Evolutionary conservation across 1,140 invertebrate genomes (phyloP), one percentile per base, ranked within the genome.

Genomic region (Temnothorax nylanderi): DNA sequence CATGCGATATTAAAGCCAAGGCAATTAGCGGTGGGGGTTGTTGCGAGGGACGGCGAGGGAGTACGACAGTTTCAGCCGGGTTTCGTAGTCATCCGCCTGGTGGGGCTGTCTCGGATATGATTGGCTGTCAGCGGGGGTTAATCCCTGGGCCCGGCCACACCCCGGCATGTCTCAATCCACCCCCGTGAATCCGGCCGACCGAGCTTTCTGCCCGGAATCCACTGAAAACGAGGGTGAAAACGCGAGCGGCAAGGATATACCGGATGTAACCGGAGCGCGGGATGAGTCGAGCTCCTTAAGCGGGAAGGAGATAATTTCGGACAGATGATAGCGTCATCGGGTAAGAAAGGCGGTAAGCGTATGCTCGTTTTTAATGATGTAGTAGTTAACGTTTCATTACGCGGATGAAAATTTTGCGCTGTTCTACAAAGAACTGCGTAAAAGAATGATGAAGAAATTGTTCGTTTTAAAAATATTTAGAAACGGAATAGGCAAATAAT

Each of bases 101-200:
- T 92, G 92, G 92, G 92, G 92, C 26, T 80, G 67, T 85, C 89
- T 72, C 62, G 86, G 58, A 89, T 93, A 93, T 93, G 92, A 93
- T 93, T 93, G 92, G 92, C 86, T 91, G 91, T 93, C 92, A 87
- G 86, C 44, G 13, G 62, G 72, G 89, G 87, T 92, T 93, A 90
- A 92, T 93, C 92, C 92, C 89, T 58, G 84, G 89, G 58, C 13
- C 60, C 72, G 88, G 91, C 92, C 91, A 93, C 92, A 91, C 92
- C 92, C 92, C 76, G 71, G 56, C 86, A 89, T 86, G 88, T 92
- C 92, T 93, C 92, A 92, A 92, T 93, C 92, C 92, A 93, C 89
- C 91, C 89, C 88, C 74, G 84, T 72, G 91, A 71, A 75, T 91
- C 80, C 64, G 51, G 34, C 72, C 80, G 54, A 76, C 37, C 62